phyloP scores from a whole-genome alignment of 2,888 invertebrate genomes.

The Rotaria sp. region DNA sequence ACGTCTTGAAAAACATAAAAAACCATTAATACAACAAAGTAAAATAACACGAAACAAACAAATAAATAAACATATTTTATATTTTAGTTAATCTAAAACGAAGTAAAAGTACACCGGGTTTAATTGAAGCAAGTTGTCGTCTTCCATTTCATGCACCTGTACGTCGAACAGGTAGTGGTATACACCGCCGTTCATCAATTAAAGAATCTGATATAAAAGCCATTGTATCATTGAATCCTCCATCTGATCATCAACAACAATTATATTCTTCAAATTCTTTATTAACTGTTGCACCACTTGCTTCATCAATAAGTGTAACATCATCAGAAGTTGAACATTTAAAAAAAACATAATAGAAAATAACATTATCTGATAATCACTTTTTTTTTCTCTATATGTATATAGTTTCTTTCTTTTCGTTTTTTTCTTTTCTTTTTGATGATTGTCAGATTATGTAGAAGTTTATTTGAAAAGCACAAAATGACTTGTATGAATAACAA shows the following conservation, averaged over 20 bases:
- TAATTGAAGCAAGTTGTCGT: slow-evolving; percentile 83
- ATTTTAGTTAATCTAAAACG: slow-evolving; percentile 82
- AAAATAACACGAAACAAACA: not conserved
- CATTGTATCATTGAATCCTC: not conserved
- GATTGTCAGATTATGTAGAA: not conserved
- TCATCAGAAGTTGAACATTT: not conserved
- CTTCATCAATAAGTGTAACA: slow-evolving; percentile 5
- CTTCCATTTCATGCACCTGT: slow-evolving; percentile 59
- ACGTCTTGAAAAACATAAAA: slow-evolving; percentile 91
- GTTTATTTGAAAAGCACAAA: not conserved
- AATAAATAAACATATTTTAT: not conserved
- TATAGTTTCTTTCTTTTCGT: no score
- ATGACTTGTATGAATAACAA: not conserved
- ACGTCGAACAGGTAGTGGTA: not conserved
- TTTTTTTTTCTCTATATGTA: not conserved
- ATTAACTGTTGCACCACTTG: not conserved
- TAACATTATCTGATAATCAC: not conserved
- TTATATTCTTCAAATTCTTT: not conserved
- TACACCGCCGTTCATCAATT: not conserved
- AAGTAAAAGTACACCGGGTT: slow-evolving; percentile 90
- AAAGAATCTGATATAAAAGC: not conserved
- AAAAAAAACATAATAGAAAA: not conserved
- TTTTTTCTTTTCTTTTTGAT: not conserved
- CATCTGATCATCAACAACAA: not conserved
- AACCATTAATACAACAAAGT: slow-evolving; percentile 54